Evolutionary conservation across 2,888 invertebrate genomes (phyloP).

Genomic region (Hemithea aestivaria): DNA sequence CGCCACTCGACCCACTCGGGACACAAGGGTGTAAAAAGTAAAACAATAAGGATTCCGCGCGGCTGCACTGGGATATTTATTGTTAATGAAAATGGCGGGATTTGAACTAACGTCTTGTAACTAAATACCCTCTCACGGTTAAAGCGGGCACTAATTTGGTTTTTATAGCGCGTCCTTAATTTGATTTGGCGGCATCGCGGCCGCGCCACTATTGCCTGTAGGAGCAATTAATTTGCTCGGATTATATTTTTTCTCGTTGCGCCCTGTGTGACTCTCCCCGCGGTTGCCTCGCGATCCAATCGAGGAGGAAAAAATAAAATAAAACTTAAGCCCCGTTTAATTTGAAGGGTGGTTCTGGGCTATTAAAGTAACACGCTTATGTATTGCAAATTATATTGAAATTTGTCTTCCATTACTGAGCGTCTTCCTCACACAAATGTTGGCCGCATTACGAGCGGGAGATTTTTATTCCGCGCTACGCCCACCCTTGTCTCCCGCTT

Average conservation of each 20-base stretch:
- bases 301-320: conserved; percentile 75
- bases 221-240: conserved; percentile 78
- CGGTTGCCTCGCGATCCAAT: conserved; percentile 58
- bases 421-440: conserved; percentile 79
- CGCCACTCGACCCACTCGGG: conserved; percentile 53
- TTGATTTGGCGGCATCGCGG: conserved; percentile 79
- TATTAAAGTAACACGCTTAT: conserved; percentile 81
- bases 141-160: conserved; percentile 80
- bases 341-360: conserved; percentile 80
- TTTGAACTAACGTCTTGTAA: conserved; percentile 80
- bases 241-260: conserved; percentile 71
- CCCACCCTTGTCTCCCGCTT: conserved; percentile 76
- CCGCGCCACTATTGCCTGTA: conserved; percentile 74
- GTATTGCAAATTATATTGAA: conserved; percentile 81
- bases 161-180: conserved; percentile 80
- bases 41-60: conserved; percentile 77
- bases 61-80: conserved; percentile 77
- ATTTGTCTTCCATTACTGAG: conserved; percentile 79
- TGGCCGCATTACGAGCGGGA: conserved; percentile 77
- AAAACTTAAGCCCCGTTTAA: conserved; percentile 80
- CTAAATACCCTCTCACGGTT: conserved; percentile 79
- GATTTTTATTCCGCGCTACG: conserved; percentile 72
- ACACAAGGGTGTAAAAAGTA: conserved; percentile 80
- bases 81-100: conserved; percentile 80
- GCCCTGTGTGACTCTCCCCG: conserved; percentile 48